Evolutionary conservation across 2,888 invertebrate species (phyloP).

Genomic region (Catotricha subobsoleta): DNA sequence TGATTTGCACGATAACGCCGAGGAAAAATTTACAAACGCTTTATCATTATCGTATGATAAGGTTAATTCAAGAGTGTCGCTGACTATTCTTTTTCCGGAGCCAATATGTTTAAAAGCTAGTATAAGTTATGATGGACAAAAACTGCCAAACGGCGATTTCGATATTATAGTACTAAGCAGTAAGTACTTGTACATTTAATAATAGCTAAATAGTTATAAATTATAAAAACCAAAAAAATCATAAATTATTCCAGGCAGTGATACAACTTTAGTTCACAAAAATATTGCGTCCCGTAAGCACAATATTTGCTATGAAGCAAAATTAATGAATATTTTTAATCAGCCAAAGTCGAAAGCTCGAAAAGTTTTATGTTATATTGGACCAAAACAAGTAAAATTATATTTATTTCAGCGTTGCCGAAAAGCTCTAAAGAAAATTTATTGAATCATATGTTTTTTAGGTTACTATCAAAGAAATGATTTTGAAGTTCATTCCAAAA

Average conservation of each 20-base stretch:
- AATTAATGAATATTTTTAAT: conserved; percentile 41
- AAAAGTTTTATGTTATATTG: conserved; percentile 77
- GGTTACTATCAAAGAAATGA: conserved; percentile 80
- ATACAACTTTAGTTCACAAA: conserved; percentile 70
- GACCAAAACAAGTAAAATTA: conserved; percentile 54
- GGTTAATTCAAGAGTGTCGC: conserved; percentile 56
- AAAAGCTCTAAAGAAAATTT: not conserved
- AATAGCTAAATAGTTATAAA: not conserved
- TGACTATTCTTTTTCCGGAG: conserved; percentile 58
- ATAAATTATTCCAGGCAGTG: conserved; percentile 38
- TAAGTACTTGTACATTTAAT: conserved; percentile 30
- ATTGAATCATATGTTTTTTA: conserved; percentile 17
- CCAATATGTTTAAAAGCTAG: conserved; percentile 70
- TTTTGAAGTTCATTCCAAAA: conserved; percentile 84
- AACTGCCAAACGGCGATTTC: conserved; percentile 76
- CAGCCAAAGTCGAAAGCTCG: conserved; percentile 45
- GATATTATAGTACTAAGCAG: conserved; percentile 81
- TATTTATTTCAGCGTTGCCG: not conserved
- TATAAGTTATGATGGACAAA: conserved; percentile 53
- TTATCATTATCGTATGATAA: conserved; percentile 57
- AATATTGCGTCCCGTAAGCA: conserved; percentile 71
- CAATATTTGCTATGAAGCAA: conserved; percentile 74
- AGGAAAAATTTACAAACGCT: conserved; percentile 35
- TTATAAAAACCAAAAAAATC: not conserved
- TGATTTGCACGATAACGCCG: conserved; percentile 39